Base-by-base conservation (phyloP, 2,888 invertebrate genomes). In the Diplazon laetatorius region DNA sequence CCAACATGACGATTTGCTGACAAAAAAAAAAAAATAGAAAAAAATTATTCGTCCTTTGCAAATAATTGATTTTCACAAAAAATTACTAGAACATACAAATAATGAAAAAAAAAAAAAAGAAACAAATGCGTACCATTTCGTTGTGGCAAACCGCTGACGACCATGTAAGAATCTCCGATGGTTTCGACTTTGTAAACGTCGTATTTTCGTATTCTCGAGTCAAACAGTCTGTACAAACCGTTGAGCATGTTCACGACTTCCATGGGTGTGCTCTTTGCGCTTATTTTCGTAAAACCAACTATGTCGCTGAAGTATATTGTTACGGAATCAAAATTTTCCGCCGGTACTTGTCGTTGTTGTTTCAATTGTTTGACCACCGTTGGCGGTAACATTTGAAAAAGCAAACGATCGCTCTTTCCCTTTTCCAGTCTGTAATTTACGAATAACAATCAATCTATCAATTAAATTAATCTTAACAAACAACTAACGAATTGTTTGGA, bases 141-240 rank as follows among this genome's bases (percentile, higher is more conserved):
- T 1, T 96, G 95, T 0, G 97, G 97, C 68, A 97, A 91, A 35
- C 97, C 97, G 0, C 96, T 96, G 0, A 96, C 97, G 16, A 92
- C 97, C 97, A 97, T 96, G 87, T 97, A 97, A 0, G 96, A 96
- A 87, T 97, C 97, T 0, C 97, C 97, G 65, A 97, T 97, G 0
- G 97, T 97, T 91, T 97, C 97, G 18, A 98, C 98, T 91, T 99
- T 99, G 92, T 99, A 99, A 1, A 98, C 98, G 86, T 98, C 97
- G 89, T 98, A 98, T 87, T 97, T 96, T 89, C 97, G 97, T 78
- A 98, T 97, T 76, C 97, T 94, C 44, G 97, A 96, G 88, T 99
- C 99, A 89, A 99, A 99, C 74, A 97, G 92, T 85, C 97, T 97
- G 93, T 98, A 99, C 63, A 98, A 96, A 57, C 97, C 97, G 91